phyloP scores from a whole-genome alignment of 2,113 vertebrate species.

The Gobiocypris rarus region DNA sequence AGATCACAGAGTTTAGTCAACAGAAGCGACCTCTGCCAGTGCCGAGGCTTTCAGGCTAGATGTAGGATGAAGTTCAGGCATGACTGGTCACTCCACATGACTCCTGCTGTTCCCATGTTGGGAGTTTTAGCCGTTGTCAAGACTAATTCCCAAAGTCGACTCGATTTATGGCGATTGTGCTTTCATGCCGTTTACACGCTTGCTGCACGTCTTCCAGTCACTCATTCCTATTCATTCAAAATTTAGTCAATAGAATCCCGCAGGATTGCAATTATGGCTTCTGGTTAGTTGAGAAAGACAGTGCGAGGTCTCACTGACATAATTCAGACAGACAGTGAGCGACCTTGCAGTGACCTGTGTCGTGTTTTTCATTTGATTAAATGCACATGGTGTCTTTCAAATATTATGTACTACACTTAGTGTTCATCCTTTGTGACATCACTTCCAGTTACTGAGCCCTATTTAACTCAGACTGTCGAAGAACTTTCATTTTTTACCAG shows the following conservation, averaged over 20 bases:
- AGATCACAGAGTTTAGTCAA: constrained; percentile 20
- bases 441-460: background rate
- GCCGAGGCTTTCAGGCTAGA: background rate
- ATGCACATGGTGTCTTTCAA: constrained; percentile 14
- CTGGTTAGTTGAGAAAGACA: constrained; percentile 5
- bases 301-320: background rate
- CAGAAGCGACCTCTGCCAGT: constrained; percentile 1
- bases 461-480: background rate
- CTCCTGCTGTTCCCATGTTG: background rate
- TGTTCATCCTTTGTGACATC: background rate
- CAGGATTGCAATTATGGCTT: background rate
- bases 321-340: constrained; percentile 26
- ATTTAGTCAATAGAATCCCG: constrained; percentile 16
- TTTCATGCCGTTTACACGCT: constrained; percentile 7
- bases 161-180: background rate
- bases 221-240: background rate
- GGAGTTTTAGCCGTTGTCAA: background rate
- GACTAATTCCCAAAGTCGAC: constrained; percentile 8
- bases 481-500: background rate
- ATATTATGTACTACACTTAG: background rate
- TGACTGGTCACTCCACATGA: background rate
- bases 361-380: constrained; percentile 15
- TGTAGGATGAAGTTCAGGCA: background rate
- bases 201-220: background rate
- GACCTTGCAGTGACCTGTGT: background rate